Evolutionary conservation across 2,888 invertebrate genomes (phyloP).

Genomic region (Netelia virgata): DNA sequence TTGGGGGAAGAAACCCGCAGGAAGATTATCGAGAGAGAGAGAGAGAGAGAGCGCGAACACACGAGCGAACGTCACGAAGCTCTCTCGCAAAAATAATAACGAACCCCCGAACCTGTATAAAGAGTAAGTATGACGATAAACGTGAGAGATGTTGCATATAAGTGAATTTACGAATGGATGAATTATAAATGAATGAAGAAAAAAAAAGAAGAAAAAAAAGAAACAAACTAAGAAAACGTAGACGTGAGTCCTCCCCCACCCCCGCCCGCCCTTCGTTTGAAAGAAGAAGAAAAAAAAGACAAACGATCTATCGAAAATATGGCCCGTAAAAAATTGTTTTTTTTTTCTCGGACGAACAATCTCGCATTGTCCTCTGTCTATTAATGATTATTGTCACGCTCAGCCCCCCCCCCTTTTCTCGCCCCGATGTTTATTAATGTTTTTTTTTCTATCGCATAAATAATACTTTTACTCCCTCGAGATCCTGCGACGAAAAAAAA

Average conservation of each 20-base stretch:
- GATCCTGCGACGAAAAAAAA: constrained; percentile 17
- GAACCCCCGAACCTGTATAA: constrained; percentile 81
- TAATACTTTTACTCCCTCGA: constrained; percentile 31
- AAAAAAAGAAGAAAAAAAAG: constrained; percentile 73
- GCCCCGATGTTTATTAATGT: constrained; percentile 29
- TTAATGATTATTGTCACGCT: constrained; percentile 40
- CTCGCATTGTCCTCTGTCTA: constrained; percentile 45
- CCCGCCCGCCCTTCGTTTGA: constrained; percentile 7
- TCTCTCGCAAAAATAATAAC: constrained; percentile 75
- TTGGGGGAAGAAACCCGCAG: constrained; percentile 45
- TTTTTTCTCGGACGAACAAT: constrained; percentile 42
- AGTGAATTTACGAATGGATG: constrained; percentile 69
- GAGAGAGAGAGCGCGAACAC: constrained; percentile 14
- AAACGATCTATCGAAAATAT: constrained; percentile 46
- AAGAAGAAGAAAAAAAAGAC: constrained; percentile 19
- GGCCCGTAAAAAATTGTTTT: constrained; percentile 52
- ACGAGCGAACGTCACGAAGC: constrained; percentile 68
- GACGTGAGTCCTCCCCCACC: constrained; percentile 41
- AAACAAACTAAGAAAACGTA: constrained; percentile 62
- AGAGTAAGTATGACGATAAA: constrained; percentile 81
- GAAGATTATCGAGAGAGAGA: constrained; percentile 39
- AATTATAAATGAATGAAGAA: constrained; percentile 71
- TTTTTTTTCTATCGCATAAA: constrained; percentile 50
- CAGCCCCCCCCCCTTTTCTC: not conserved
- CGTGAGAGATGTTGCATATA: constrained; percentile 64